phyloP scores from a whole-genome alignment of 1,140 invertebrate species.

The Trinorchestia longiramus region DNA sequence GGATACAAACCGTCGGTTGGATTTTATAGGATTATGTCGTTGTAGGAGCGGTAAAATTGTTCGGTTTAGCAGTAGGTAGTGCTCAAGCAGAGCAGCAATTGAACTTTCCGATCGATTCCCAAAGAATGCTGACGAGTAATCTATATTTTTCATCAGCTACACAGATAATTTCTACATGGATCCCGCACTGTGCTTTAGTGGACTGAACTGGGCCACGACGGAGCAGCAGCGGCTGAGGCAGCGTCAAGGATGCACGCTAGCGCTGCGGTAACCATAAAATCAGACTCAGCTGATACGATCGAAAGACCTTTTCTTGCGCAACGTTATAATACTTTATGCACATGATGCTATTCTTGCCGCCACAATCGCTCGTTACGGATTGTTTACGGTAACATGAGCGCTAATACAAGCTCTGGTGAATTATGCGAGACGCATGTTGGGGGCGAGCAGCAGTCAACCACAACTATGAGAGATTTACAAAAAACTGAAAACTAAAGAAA shows the following conservation, averaged over 20 bases:
- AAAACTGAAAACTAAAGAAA: background rate
- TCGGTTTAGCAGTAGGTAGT: too few relatives aligned
- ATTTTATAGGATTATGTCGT: too few relatives aligned
- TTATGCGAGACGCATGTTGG: background rate
- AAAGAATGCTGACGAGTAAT: too few relatives aligned
- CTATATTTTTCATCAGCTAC: too few relatives aligned
- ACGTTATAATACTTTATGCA: constrained; percentile 1
- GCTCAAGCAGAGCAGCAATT: too few relatives aligned
- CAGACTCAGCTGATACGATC: background rate
- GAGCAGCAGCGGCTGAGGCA: background rate
- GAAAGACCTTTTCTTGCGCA: constrained; percentile 4
- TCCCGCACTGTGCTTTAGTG: background rate
- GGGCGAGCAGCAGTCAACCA: background rate
- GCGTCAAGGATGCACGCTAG: background rate
- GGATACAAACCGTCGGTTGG: background rate
- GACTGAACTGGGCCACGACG: background rate
- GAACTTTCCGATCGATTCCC: too few relatives aligned
- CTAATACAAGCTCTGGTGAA: background rate
- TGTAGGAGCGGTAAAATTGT: too few relatives aligned
- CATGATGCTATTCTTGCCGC: background rate
- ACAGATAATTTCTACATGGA: background rate
- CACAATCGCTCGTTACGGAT: background rate
- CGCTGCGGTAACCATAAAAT: background rate
- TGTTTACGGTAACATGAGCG: background rate
- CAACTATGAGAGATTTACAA: background rate